These are phyloP conservation scores for Leucoraja ocellata DNA, from an alignment of 2,797 vertebrate species.

Conservation along the genomic window DNA sequence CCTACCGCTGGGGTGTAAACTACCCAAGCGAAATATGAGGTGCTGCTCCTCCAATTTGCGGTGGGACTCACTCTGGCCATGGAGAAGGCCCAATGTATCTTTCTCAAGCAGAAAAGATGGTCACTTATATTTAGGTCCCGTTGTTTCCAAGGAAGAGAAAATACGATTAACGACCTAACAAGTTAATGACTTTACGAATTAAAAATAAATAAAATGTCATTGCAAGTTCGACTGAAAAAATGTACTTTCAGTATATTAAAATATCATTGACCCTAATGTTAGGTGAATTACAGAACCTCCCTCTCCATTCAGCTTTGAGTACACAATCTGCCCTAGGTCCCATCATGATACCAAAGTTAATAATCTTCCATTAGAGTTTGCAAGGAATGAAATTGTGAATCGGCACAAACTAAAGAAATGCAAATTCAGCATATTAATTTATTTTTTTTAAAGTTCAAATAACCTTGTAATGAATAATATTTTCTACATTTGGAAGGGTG, in stretches of 20 bases:
- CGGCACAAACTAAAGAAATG: neutral
- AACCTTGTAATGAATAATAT: neutral
- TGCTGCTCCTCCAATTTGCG: too few species aligned
- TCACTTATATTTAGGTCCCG: neutral
- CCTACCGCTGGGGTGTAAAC: too few species aligned
- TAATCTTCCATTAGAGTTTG: neutral
- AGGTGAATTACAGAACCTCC: slow-evolving; percentile 11
- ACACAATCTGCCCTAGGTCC: slow-evolving; percentile 23
- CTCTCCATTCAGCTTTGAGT: too few species aligned
- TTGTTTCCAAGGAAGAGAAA: neutral
- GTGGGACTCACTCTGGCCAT: too few species aligned
- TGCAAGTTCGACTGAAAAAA: neutral
- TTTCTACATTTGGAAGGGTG: neutral
- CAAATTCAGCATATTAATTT: slow-evolving; percentile 2
- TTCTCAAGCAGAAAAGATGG: neutral
- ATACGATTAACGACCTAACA: neutral
- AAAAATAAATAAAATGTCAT: neutral
- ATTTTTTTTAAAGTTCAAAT: neutral
- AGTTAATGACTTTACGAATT: neutral
- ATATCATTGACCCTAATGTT: neutral
- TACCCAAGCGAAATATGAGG: too few species aligned
- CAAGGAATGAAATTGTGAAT: slow-evolving; percentile 13
- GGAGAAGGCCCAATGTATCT: too few species aligned
- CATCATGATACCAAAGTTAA: neutral
- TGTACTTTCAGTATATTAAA: neutral